Base-by-base conservation (phyloP, 2,797 vertebrate genomes). In the Allobates femoralis region DNA sequence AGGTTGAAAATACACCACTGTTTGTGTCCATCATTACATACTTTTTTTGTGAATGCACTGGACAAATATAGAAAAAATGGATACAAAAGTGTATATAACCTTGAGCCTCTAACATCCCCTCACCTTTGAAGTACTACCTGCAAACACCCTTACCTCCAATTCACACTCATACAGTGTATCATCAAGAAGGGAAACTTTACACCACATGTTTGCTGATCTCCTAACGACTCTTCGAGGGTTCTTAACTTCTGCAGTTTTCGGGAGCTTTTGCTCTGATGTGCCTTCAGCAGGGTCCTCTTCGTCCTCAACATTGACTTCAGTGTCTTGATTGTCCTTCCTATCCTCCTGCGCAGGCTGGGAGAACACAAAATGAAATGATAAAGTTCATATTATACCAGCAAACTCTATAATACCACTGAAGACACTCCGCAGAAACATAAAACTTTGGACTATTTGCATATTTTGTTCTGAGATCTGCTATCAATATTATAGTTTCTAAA, bases 101-200 rank as follows among this genome's bases (percentile, higher is more conserved):
- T 60, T 60, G n/a, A 26, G 14, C 58, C n/a, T 60, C 23, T 26
- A n/a, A 26, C 11, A 60, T 26, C 3, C 11, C n/a, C 12, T 18
- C 12, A 53, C 12, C 12, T 53, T 18, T 15, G 51, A 46, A 46
- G 51, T 53, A 53, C 58, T 12, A 26, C 58, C 15, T 32, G 16
- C 10, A 56, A 77, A 21, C 87, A 32, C 23, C 7, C 96, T 96
- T 93, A 99, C 98, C 81, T 99, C 97, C 90, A 99, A 87, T n/a
- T 97, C 92, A 90, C 97, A 99, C 90, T 99, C 96, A 37, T 94
- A 98, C n/a, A 95, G 89, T 67, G 96, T 92, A 87, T 98, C 96
- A 88, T 99, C 98, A 92, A 99, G 93, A 91, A 99, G 93, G n/a
- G 94, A 94, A 1, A 99, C 94, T 91, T 94, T 97, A 93, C 97